These are phyloP conservation scores for Nesoenas mayeri DNA, from an alignment of 2,113 vertebrate species.

Conservation along the genomic window DNA sequence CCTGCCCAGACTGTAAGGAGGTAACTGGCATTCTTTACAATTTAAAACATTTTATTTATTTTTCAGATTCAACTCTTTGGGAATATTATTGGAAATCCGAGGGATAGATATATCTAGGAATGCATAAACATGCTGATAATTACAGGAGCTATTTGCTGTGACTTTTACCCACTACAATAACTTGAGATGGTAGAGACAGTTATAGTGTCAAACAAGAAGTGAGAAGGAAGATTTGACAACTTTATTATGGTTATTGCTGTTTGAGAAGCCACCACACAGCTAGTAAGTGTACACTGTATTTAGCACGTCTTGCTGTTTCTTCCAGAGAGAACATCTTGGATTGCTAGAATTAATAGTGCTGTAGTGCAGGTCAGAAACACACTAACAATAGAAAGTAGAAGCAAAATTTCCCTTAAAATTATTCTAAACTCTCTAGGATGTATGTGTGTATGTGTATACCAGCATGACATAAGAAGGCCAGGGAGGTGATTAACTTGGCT, in stretches of 20 bases:
- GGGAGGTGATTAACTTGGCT: not conserved
- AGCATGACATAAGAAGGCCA: not conserved
- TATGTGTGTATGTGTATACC: not conserved
- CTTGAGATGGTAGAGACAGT: not conserved
- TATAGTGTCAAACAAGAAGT: not conserved
- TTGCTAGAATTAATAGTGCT: not conserved
- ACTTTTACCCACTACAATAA: not conserved
- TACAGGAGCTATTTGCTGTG: not conserved
- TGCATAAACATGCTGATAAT: not conserved
- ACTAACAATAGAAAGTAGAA: not conserved
- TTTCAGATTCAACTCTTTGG: not conserved
- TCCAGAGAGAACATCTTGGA: not conserved
- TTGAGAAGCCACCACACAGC: not conserved
- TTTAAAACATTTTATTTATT: not conserved
- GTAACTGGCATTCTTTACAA: not conserved
- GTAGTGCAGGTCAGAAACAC: not conserved
- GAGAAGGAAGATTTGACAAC: conserved; percentile 9
- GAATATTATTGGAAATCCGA: not conserved
- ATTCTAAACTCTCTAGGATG: not conserved
- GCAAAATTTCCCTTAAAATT: not conserved
- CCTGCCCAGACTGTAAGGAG: not conserved
- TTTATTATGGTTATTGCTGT: conserved; percentile 18
- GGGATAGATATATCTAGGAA: not conserved
- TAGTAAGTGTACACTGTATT: not conserved
- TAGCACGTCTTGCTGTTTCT: not conserved